Evolutionary conservation across 1,140 invertebrate genomes (phyloP), one percentile per base, ranked within the genome.

Genomic region (Drosophila malerkotliana): DNA sequence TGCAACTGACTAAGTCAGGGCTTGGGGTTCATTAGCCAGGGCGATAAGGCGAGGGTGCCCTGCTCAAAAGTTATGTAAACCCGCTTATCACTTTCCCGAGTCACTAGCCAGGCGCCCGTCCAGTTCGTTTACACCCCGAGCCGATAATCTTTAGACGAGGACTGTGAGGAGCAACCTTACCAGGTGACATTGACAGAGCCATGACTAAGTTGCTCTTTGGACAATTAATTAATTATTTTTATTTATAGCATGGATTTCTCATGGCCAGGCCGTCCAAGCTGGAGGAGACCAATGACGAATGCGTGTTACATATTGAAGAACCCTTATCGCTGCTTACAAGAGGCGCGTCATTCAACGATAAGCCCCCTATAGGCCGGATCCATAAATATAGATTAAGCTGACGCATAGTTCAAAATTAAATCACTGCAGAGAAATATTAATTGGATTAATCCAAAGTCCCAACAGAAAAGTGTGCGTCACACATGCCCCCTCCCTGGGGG

Each of bases 21-120:
- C 47, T 28, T 5, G 41, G 53, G 58, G 72, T 75, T 75, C 71
- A 75, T 75, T 75, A 75, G 60, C 72, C 72, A 64, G 2, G 6
- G 61, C 54, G 60, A 73, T 75, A 74, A 64, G 72, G 53, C 59
- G 4, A 28, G 26, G 26, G 26, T 7, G 5, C 26, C 15, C 39
- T 28, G 48, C 62, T 55, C 15, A 26, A 32, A 62, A 48, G 64
- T 71, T 71, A 71, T 69, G 63, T 49, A 71, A 71, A 34, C 26
- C 32, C 49, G n/a, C 21, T 56, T 69, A 69, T 69, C 66, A 39
- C n/a, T 41, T 15, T 21, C 18, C 21, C 15, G 9, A 34, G 52
- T 44, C 58, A 24, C 6, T 9, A 7, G 37, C 37, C 18, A 18
- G 18, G 18, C 18, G 18, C 18, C 18, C 18, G 7, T 3, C 12